Percentiles rank a stretch among this genome's conserved stretches.
Conservation (phyloP, 2,113 vertebrate species). For the Lasiurus cinereus region DNA sequence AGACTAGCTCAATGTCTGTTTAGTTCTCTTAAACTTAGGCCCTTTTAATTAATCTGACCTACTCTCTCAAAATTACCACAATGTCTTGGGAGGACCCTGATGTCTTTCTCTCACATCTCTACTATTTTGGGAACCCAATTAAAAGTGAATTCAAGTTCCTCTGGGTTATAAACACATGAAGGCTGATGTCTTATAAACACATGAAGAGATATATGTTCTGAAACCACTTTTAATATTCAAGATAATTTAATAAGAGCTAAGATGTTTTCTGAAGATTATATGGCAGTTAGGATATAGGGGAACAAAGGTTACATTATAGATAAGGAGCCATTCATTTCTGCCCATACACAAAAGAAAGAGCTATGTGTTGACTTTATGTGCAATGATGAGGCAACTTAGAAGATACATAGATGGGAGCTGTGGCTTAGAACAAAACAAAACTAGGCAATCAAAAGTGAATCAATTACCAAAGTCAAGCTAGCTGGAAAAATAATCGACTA, state of each 20-base stretch:
- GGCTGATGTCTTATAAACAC: neutral
- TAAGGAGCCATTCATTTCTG: neutral
- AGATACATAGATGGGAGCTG: neutral
- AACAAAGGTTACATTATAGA: neutral
- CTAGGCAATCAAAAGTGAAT: neutral
- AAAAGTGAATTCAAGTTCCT: slow-evolving; percentile 1
- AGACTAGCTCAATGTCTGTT: neutral
- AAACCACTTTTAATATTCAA: neutral
- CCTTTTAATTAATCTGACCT: neutral
- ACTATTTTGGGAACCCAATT: neutral
- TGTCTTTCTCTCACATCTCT: neutral
- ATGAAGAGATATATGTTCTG: neutral
- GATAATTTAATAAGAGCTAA: neutral
- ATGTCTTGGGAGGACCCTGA: neutral
- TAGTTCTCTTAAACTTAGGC: neutral
- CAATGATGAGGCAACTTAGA: neutral
- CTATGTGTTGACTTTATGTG: neutral
- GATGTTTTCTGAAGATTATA: slow-evolving; percentile 1
- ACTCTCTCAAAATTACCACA: neutral
- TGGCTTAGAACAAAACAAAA: slow-evolving; percentile 5
- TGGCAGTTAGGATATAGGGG: neutral
- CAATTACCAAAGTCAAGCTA: neutral
- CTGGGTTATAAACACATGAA: neutral
- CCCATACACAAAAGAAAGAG: neutral
- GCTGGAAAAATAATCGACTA: neutral